Percentiles rank a stretch among this genome's conserved stretches.
Conservation (phyloP, 2,888 invertebrate genomes). For the Frankliniella fusca region DNA sequence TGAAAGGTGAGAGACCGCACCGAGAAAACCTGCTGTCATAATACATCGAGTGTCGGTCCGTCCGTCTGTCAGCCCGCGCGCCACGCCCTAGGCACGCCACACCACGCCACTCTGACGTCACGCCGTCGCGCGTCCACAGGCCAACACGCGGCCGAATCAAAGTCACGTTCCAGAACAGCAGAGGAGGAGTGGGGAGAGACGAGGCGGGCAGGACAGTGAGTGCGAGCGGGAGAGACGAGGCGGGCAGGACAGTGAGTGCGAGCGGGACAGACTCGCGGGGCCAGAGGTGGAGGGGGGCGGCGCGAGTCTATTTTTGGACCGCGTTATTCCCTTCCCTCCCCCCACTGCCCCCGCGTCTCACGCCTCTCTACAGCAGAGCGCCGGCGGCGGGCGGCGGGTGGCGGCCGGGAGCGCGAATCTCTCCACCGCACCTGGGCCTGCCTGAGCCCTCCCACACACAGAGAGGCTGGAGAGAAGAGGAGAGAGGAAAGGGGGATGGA, state of each 20-base stretch:
- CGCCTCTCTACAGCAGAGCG: background rate
- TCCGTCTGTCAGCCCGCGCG: background rate
- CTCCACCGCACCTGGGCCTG: background rate
- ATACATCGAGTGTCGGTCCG: too few species aligned
- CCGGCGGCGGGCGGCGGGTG: too few species aligned
- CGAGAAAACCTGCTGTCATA: too few species aligned
- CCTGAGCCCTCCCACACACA: background rate
- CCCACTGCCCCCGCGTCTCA: background rate
- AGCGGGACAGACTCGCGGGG: background rate
- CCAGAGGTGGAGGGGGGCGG: background rate
- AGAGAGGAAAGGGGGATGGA: background rate
- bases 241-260: background rate
- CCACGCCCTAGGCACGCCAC: background rate
- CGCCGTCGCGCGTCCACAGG: background rate
- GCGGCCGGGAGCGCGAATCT: background rate
- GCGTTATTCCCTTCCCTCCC: background rate
- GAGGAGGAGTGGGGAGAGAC: background rate
- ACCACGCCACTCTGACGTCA: background rate
- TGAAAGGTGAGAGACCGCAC: background rate
- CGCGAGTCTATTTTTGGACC: constrained; percentile 6
- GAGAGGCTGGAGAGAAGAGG: background rate
- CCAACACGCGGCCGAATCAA: background rate
- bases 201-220: background rate
- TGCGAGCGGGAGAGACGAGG: background rate
- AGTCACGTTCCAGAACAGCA: background rate